Percentiles rank a stretch among this genome's conserved stretches.
phyloP scores from a whole-genome alignment of 2,888 invertebrate species.

The Onchidella celtica region DNA sequence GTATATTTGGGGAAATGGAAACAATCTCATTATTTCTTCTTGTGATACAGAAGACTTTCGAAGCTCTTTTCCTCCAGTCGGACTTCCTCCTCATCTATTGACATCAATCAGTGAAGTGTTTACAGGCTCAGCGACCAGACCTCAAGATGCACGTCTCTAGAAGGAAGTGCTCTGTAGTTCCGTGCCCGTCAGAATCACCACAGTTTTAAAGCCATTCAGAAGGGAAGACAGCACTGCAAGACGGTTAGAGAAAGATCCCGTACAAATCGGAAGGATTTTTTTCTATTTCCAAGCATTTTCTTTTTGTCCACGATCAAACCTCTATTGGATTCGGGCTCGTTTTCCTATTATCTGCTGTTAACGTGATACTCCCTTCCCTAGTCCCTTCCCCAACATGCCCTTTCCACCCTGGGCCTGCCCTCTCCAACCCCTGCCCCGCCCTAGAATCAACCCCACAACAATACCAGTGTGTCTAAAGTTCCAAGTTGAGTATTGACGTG shows the following conservation, averaged over 20 bases:
- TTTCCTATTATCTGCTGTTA: constrained; percentile 24
- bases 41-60: no score
- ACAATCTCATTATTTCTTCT: no score
- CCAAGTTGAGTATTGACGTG: constrained; percentile 27
- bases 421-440: constrained; percentile 14
- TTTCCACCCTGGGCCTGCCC: not conserved
- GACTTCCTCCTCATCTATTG: no score
- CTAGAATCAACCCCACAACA: constrained; percentile 14
- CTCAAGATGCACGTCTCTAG: not conserved
- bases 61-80: not conserved
- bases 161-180: not conserved
- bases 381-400: not conserved
- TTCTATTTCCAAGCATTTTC: not conserved
- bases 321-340: constrained; percentile 39
- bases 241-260: not conserved
- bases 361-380: constrained; percentile 15
- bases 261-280: not conserved
- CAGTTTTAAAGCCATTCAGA: constrained; percentile 24
- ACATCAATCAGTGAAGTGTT: constrained; percentile 15
- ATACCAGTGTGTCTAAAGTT: constrained; percentile 32
- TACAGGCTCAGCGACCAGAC: not conserved
- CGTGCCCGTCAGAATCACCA: constrained; percentile 27
- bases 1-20: no score
- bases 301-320: not conserved
- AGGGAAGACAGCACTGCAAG: not conserved